Conservation (phyloP, 2,888 invertebrate genomes). For the Nephrotoma flavescens region DNA sequence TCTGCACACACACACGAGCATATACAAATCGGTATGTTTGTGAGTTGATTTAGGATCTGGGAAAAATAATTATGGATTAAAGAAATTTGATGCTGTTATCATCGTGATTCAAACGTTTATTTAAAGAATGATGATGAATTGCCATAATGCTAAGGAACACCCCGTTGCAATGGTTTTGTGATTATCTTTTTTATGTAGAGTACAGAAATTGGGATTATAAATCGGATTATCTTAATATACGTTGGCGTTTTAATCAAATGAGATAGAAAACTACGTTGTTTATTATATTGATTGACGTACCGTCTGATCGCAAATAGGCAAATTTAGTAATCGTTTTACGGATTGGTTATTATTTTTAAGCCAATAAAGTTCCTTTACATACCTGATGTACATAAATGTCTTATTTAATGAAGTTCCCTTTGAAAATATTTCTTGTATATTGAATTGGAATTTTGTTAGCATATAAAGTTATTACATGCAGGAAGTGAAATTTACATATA, state of each 20-base stretch:
- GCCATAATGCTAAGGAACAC: neutral
- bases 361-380: no score
- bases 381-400: no score
- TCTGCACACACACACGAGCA: neutral
- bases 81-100: neutral
- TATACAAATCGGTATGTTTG: neutral
- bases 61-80: neutral
- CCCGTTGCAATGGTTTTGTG: neutral
- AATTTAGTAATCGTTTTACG: no score
- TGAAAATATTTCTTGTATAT: no score
- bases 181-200: no score
- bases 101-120: neutral
- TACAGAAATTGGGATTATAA: neutral
- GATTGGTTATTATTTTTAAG: no score
- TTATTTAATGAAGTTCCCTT: no score
- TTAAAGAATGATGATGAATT: neutral
- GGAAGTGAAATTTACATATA: no score
- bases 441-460: no score
- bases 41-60: neutral
- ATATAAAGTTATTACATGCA: no score
- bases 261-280: neutral
- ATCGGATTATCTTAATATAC: neutral
- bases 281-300: no score
- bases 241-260: neutral
- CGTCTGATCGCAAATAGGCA: no score